Percentiles rank a stretch among this genome's conserved stretches.
phyloP scores from a whole-genome alignment of 2,113 vertebrate species.

The Cygnus atratus region DNA sequence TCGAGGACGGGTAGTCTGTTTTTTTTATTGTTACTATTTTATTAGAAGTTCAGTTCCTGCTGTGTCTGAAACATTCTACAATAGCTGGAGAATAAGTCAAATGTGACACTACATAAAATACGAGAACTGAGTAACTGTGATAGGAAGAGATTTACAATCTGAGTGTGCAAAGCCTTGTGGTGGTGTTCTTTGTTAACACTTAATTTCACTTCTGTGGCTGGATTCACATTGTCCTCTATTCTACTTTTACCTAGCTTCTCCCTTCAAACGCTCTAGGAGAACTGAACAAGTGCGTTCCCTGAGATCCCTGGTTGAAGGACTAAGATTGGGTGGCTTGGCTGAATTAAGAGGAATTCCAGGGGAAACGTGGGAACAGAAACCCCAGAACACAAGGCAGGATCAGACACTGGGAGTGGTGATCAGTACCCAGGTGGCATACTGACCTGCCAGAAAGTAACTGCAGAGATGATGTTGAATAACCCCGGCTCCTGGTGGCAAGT shows the following conservation, averaged over 20 bases:
- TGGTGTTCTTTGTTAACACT: neutral
- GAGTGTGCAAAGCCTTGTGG: neutral
- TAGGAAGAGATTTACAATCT: slow-evolving; percentile 12
- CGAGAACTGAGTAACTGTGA: neutral
- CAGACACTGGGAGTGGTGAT: neutral
- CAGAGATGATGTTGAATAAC: neutral
- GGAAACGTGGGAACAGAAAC: neutral
- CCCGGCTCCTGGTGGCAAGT: neutral
- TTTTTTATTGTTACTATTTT: slow-evolving; percentile 2
- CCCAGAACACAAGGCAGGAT: neutral
- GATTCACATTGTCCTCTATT: neutral
- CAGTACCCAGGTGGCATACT: neutral
- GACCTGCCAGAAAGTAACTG: neutral
- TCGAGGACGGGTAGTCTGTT: neutral
- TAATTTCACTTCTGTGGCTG: slow-evolving; percentile 6
- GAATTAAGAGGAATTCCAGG: neutral
- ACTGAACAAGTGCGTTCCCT: neutral
- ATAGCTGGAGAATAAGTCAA: slow-evolving; percentile 26
- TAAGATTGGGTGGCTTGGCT: neutral
- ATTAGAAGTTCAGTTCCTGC: slow-evolving; percentile 7
- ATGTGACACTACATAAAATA: slow-evolving; percentile 29
- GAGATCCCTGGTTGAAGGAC: neutral
- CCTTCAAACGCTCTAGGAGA: neutral
- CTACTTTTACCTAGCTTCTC: neutral
- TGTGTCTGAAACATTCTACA: neutral